Evolutionary conservation across 2,888 invertebrate species (phyloP).

Genomic region (Agriopis marginaria): DNA sequence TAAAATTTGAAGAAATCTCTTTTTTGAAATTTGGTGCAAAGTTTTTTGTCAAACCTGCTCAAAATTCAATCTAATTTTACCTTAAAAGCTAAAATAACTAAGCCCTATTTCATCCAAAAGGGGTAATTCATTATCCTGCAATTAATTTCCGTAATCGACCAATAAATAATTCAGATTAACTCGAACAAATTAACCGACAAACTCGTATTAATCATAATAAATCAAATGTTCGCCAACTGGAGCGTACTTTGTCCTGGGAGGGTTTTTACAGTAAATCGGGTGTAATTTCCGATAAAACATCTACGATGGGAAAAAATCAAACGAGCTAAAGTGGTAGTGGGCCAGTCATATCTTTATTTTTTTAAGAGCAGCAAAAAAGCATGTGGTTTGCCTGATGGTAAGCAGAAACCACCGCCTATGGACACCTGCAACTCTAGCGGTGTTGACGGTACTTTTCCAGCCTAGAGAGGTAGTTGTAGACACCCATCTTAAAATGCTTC

Average conservation of each 20-base stretch:
- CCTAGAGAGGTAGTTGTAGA: too few relatives aligned
- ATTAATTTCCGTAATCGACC: slow-evolving; percentile 59
- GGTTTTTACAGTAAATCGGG: slow-evolving; percentile 6
- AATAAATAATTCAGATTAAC: slow-evolving; percentile 57
- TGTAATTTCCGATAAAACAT: too few relatives aligned
- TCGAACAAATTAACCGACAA: slow-evolving; percentile 58
- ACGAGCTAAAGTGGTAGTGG: too few relatives aligned
- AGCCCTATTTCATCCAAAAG: slow-evolving; percentile 37
- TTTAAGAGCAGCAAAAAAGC: too few relatives aligned
- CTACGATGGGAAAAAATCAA: too few relatives aligned
- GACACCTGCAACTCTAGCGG: too few relatives aligned
- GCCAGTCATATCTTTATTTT: too few relatives aligned
- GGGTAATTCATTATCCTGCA: slow-evolving; percentile 51
- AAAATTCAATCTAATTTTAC: slow-evolving; percentile 5
- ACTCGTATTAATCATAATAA: slow-evolving; percentile 66
- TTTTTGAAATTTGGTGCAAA: not conserved
- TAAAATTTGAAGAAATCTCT: too few relatives aligned
- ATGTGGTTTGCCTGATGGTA: too few relatives aligned
- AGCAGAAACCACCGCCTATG: too few relatives aligned
- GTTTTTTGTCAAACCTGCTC: not conserved
- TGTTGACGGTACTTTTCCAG: too few relatives aligned
- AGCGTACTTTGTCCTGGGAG: slow-evolving; percentile 31
- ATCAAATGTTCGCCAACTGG: slow-evolving; percentile 55
- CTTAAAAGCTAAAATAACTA: slow-evolving; percentile 23
- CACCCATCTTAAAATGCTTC: too few relatives aligned